Base-by-base conservation (phyloP, 2,888 invertebrate genomes). In the Harmothoe impar region DNA sequence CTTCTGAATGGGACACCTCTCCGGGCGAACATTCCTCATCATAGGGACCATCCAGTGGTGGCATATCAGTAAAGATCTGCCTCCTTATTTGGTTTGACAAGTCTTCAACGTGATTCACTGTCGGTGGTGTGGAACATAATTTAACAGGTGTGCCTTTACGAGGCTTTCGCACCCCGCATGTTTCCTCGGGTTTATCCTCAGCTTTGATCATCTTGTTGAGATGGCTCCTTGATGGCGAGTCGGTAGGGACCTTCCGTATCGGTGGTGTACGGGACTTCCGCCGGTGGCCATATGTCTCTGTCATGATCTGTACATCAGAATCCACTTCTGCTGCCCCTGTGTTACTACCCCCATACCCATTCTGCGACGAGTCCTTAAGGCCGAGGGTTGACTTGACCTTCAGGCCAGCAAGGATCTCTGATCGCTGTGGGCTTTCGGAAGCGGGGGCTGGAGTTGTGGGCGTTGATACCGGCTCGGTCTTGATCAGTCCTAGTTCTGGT, bases 71-170 rank as follows among this genome's bases (percentile, higher is more conserved):
- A 25, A 86, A 54, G 56, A 86, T 29, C 86, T 86, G 86, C n/a
- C 54, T 23, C 86, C 54, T 52, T 29, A 54, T 33, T 10, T 52
- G 52, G 25, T 43, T 17, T 12, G 84, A 52, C 35, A 56, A 31
- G 25, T 86, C 86, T 25, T 86, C 86, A 1, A 31, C 86, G n/a
- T 86, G 25, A 52, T 86, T 54, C n/a, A 33, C 86, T 12, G 68
- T 89, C 31, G 88, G 77, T 20, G 81, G 81, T 23, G 77, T 77
- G 23, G 89, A 54, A 54, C 86, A 78, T 62, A 91, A 88, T 51
- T 92, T 92, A 77, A 92, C 91, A 3, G 92, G 92, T 7, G 92
- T 92, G 31, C 91, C 92, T 89, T 92, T 92, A 43, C 92, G 86
- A 29, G 91, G 91, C 52, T 92, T 92, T 10, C 92, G 91, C 25